Conservation (phyloP, 2,888 invertebrate genomes). For the Zaprionus bogoriensis region DNA sequence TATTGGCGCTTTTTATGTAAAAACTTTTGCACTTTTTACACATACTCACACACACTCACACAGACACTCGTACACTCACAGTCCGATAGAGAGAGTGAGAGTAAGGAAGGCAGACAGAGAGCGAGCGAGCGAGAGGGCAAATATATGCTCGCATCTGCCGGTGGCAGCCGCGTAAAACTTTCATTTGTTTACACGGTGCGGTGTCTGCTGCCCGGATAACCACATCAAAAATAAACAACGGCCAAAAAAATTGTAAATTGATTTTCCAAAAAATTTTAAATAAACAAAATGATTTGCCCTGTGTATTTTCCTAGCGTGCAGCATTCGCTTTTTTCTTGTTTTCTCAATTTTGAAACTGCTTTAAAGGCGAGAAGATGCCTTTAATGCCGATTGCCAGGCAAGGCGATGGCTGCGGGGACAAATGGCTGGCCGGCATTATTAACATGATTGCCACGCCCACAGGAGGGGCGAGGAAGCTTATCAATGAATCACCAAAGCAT, state of each 20-base stretch:
- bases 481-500: constrained; percentile 78
- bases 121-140: neutral
- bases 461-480: constrained; percentile 48
- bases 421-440: constrained; percentile 67
- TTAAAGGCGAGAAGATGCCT: constrained; percentile 12
- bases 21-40: constrained; percentile 36
- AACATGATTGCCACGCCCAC: constrained; percentile 64
- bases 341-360: constrained; percentile 10
- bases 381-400: constrained; percentile 21
- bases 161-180: constrained; percentile 61
- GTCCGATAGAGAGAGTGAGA: neutral
- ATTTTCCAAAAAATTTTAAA: constrained; percentile 66
- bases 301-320: constrained; percentile 39
- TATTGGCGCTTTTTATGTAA: constrained; percentile 27
- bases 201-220: constrained; percentile 55
- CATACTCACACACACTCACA: neutral
- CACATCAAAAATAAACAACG: constrained; percentile 72
- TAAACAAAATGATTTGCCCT: constrained; percentile 53
- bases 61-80: neutral
- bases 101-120: neutral
- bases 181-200: constrained; percentile 65
- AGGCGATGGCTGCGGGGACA: constrained; percentile 17
- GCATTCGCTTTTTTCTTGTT: constrained; percentile 3
- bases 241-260: constrained; percentile 60
- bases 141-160: constrained; percentile 46